Evolutionary conservation across 2,113 vertebrate species (phyloP).

Genomic region (Nothoprocta perdicaria): DNA sequence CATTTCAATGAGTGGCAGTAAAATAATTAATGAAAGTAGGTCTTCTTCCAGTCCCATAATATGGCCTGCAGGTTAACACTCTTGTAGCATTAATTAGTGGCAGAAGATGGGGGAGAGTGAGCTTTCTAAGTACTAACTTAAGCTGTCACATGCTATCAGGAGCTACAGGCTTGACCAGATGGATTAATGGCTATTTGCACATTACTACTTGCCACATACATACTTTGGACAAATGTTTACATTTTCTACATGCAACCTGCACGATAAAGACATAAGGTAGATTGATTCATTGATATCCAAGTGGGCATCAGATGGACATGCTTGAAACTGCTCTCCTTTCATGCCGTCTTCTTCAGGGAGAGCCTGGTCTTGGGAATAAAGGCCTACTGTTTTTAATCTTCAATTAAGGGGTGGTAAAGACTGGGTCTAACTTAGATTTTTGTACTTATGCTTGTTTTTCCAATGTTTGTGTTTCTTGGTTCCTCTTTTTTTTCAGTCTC

Average conservation of each 20-base stretch:
- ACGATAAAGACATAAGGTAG: not conserved
- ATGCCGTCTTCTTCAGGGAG: not conserved
- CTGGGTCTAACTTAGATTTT: not conserved
- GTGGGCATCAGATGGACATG: not conserved
- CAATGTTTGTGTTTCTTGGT: not conserved
- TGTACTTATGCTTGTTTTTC: not conserved
- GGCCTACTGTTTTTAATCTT: not conserved
- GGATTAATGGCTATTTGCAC: not conserved
- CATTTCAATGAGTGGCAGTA: not conserved
- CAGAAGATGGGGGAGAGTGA: not conserved
- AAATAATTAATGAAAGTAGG: not conserved
- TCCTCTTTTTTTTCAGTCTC: not conserved
- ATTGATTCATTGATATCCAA: not conserved
- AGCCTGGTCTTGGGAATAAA: not conserved
- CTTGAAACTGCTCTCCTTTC: not conserved
- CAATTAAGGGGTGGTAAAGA: not conserved
- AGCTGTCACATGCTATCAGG: not conserved
- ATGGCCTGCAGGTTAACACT: not conserved
- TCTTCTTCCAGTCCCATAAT: accelerated
- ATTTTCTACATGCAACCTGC: not conserved
- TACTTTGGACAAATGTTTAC: not conserved
- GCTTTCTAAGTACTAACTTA: not conserved
- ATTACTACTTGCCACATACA: not conserved
- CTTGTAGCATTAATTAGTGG: not conserved
- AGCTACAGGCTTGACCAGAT: not conserved